Base-by-base conservation (phyloP, 2,113 vertebrate genomes). In the Lophura nycthemera region DNA sequence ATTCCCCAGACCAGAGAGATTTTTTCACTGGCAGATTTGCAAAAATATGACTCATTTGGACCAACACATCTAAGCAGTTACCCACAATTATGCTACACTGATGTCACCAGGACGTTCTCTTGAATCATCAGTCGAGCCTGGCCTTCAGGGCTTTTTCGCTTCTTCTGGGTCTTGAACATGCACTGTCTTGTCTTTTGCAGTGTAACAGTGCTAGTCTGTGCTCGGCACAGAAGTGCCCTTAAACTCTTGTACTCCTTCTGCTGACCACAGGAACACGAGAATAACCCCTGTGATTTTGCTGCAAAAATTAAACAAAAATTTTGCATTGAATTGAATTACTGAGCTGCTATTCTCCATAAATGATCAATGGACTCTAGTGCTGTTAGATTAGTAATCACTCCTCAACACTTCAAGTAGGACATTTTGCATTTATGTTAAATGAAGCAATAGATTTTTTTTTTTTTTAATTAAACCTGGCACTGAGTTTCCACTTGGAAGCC, bases 111-210 rank as follows among this genome's bases (percentile, higher is more conserved):
- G 38, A 61, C 18, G 27, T 77, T 29, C 30, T 65, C 61, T 50
- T 50, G 32, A 14, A 56, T 52, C 30, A 36, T 54, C 71, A 57
- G 17, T 2, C n/a, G 19, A 60, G 34, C 38, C 50, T 45, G 17
- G 9, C 5, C 47, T 67, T 75, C 7, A 4, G 36, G 32, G 14
- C 63, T 56, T 7, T 48, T 86, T 85, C 0, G 0, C 29, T 10
- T 69, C 8, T 13, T 9, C 12, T 12, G 8, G 24, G 5, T 32
- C 77, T 21, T 9, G 0, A 72, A 52, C 3, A 2, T 18, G 22
- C 13, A 30, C 1, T 3, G 1, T 20, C 57, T 81, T 3, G 1
- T 60, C 43, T 87, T 84, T 45, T 4, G 0, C 48, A 75, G 10
- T 6, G 5, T 24, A 16, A 6, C 63, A 9, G 32, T 38, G 50